Base-by-base conservation (phyloP, 2,797 vertebrate species). In the Sebastes trivittatus region DNA sequence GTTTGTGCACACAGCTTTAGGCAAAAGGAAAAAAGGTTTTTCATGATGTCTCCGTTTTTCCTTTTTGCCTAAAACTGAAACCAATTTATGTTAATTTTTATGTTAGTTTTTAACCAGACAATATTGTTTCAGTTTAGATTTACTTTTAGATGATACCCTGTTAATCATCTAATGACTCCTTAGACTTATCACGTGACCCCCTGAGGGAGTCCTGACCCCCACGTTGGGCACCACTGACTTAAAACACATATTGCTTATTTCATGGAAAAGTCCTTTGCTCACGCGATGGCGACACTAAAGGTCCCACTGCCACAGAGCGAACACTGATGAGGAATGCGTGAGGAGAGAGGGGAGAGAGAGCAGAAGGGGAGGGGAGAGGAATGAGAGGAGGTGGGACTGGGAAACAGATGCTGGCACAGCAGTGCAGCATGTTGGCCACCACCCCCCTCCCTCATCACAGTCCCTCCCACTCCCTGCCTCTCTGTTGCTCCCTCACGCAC, bases 321-420 rank as follows among this genome's bases (percentile, higher is more conserved):
- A 25, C 34, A 49, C 80, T 79, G 68, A 58, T 34, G 72, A 68
- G 70, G 65, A 27, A 82, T 59, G 71, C 52, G 54, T 52, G 62
- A 84, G 32, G 64, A 34, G 22, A 56, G 77, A 72, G 16, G 9
- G 65, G 46, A 64, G 59, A 65, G 60, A 42, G 27, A 66, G 13
- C n/a, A 70, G 66, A 64, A 76, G 46, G 68, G 83, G 80, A 76
- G 76, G 72, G 65, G 62, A 68, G 59, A 56, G 52, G 71, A 74
- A 30, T 22, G 34, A 67, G 56, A 80, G 81, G 82, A 83, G 84
- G 86, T 75, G 79, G 87, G 79, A 69, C 77, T 59, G 77, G 82
- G 68, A 84, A 87, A 78, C 86, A 91, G 91, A 91, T 91, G 87
- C 75, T 78, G 36, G 67, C 65, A 49, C 74, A 77, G 76, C 77